Evolutionary conservation across 2,113 vertebrate genomes (phyloP).

Genomic region (Xenopus tropicalis): DNA sequence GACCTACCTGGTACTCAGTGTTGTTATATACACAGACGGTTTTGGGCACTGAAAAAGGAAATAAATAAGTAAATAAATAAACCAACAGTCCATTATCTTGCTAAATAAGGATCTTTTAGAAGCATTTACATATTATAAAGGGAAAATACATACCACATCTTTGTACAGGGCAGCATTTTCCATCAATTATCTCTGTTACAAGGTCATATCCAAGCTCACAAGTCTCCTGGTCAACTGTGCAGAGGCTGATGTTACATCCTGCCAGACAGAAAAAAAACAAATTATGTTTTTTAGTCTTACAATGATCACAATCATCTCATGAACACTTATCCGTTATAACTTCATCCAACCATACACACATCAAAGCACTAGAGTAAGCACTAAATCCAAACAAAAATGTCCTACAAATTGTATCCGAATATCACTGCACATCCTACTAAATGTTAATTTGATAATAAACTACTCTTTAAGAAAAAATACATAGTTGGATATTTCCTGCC

Average conservation of each 20-base stretch:
- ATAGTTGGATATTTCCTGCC: too few species aligned
- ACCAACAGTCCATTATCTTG: not conserved
- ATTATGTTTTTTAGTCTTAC: too few species aligned
- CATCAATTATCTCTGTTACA: not conserved
- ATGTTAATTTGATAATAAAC: too few species aligned
- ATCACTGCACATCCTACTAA: too few species aligned
- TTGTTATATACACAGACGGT: conserved; percentile 61
- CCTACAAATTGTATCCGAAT: too few species aligned
- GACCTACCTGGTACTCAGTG: conserved; percentile 63
- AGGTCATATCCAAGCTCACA: conserved; percentile 60
- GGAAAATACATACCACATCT: conserved; percentile 62
- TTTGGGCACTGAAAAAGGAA: conserved; percentile 61
- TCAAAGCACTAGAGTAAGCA: too few species aligned
- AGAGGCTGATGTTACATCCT: conserved; percentile 69
- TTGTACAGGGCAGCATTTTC: conserved; percentile 63
- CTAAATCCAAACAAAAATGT: too few species aligned
- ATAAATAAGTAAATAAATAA: conserved; percentile 25
- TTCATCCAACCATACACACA: too few species aligned
- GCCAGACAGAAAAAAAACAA: conserved; percentile 8
- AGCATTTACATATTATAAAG: not conserved
- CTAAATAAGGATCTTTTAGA: not conserved
- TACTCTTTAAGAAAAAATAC: too few species aligned
- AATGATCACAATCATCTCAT: too few species aligned
- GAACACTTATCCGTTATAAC: too few species aligned
- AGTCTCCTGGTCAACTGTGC: conserved; percentile 18